Evolutionary conservation across 1,140 invertebrate species (phyloP).

Genomic region (Drosophila kohkoa): DNA sequence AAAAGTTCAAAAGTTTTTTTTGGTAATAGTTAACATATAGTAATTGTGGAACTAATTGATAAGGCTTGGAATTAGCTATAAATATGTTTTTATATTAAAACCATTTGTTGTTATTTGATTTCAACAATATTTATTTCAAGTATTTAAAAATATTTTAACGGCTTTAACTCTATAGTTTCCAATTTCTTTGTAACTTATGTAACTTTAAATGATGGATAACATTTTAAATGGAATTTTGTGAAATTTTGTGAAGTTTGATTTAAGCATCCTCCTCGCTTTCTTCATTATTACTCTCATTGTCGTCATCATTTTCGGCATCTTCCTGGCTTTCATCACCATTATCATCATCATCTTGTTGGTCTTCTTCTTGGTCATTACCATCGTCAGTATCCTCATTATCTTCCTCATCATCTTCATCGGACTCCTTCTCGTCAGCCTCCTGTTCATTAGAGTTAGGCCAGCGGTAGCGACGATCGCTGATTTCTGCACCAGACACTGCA

Average conservation of each 20-base stretch:
- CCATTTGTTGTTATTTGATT: constrained; percentile 4
- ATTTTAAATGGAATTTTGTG: constrained; percentile 12
- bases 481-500: constrained; percentile 36
- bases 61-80: too few species aligned
- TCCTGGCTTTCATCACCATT: neutral
- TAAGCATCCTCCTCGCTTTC: constrained; percentile 14
- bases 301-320: neutral
- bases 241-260: neutral
- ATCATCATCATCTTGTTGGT: constrained; percentile 4
- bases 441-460: constrained; percentile 48
- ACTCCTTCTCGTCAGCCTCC: neutral
- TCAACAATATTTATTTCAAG: neutral
- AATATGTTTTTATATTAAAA: too few species aligned
- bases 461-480: constrained; percentile 67
- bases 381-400: neutral
- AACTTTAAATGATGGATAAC: constrained; percentile 14
- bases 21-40: too few species aligned
- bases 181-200: neutral
- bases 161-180: neutral
- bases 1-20: too few species aligned
- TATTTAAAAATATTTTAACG: constrained; percentile 14
- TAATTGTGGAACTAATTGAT: too few species aligned
- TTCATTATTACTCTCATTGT: constrained; percentile 8
- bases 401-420: constrained; percentile 3
- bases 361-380: neutral